Evolutionary conservation across 2,888 invertebrate genomes (phyloP).

Genomic region (Andrena bicolor): DNA sequence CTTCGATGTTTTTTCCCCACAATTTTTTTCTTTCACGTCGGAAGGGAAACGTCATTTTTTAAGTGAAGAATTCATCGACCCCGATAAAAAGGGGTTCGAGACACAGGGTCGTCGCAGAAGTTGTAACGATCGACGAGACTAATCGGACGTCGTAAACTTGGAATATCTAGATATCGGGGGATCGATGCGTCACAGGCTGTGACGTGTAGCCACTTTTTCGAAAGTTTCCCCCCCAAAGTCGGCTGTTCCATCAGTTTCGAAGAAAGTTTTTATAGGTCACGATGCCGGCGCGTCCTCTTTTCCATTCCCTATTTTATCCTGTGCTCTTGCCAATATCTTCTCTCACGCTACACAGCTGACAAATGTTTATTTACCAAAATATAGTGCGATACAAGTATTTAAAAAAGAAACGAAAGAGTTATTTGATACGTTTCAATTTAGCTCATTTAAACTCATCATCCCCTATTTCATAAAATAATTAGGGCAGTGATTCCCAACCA

Average conservation of each 20-base stretch:
- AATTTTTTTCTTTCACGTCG: background rate
- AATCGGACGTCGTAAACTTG: slow-evolving; percentile 39
- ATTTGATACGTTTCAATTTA: too few relatives aligned
- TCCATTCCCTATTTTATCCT: background rate
- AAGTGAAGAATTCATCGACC: background rate
- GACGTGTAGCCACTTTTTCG: slow-evolving; percentile 46
- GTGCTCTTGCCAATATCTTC: background rate
- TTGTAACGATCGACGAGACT: slow-evolving; percentile 34
- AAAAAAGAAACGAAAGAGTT: too few relatives aligned
- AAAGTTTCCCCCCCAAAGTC: slow-evolving; percentile 25
- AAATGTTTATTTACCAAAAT: slow-evolving; percentile 21
- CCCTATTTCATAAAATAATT: too few relatives aligned
- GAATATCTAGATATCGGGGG: slow-evolving; percentile 46
- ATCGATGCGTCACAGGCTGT: slow-evolving; percentile 44
- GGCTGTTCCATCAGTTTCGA: slow-evolving; percentile 52
- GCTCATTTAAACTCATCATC: too few relatives aligned
- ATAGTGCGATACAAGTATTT: background rate
- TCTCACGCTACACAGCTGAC: background rate
- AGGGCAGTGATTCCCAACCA: too few relatives aligned
- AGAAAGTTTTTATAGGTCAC: slow-evolving; percentile 61
- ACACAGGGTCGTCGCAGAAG: slow-evolving; percentile 31
- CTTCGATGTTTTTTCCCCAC: background rate
- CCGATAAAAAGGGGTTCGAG: background rate
- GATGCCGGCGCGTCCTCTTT: slow-evolving; percentile 24
- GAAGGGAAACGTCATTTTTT: background rate